These are phyloP conservation scores for Triplophysa tibetana DNA, from an alignment of 2,113 vertebrate species.

Conservation along the genomic window DNA sequence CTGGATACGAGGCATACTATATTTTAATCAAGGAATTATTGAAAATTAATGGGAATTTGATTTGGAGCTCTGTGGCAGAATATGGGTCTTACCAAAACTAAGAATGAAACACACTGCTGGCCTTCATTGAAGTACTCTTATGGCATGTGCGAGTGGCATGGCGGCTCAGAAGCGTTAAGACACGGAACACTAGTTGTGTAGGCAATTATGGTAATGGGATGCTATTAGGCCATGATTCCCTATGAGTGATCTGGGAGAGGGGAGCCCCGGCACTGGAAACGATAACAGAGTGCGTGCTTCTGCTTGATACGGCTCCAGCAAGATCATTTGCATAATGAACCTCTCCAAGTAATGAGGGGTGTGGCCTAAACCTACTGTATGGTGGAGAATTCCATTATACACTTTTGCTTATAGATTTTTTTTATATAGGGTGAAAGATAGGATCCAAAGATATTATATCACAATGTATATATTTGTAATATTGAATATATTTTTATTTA, in stretches of 20 bases:
- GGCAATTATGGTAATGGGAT: conserved; percentile 99
- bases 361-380: conserved; percentile 88
- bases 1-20: conserved; percentile 92
- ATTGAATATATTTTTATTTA: no score
- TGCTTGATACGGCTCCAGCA: conserved; percentile 86
- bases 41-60: conserved; percentile 98
- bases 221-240: conserved; percentile 99
- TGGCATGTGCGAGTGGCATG: not conserved
- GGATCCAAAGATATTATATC: conserved; percentile 49
- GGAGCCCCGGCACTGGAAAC: conserved; percentile 71
- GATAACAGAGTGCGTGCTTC: conserved; percentile 81
- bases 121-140: not conserved
- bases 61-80: conserved; percentile 84
- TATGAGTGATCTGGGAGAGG: conserved; percentile 98
- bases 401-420: no score
- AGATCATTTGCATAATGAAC: conserved; percentile 91
- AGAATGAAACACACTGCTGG: conserved; percentile 21
- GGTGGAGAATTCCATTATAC: conserved; percentile 77
- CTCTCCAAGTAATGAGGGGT: conserved; percentile 74
- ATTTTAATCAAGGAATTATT: conserved; percentile 99
- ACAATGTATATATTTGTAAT: no score
- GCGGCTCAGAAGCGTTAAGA: conserved; percentile 59
- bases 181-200: conserved; percentile 93
- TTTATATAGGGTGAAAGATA: conserved; percentile 42
- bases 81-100: conserved; percentile 64